These are phyloP conservation scores for Athalia cordata DNA, from an alignment of 2,888 invertebrate genomes.

Conservation along the genomic window DNA sequence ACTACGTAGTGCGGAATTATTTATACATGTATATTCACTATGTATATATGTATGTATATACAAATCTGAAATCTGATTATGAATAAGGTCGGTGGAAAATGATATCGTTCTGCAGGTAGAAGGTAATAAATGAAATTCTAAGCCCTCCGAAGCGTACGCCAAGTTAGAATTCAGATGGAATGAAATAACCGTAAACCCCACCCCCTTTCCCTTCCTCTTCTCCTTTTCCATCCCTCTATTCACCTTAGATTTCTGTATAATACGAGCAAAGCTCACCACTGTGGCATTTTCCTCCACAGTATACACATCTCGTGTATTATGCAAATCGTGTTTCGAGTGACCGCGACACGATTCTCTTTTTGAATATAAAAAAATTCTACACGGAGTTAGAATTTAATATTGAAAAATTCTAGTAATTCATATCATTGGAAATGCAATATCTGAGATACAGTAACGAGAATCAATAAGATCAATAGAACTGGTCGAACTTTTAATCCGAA, in stretches of 20 bases:
- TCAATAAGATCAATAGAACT: no score
- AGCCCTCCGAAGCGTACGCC: background rate
- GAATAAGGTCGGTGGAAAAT: slow-evolving; percentile 1
- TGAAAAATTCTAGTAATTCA: background rate
- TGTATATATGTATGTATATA: background rate
- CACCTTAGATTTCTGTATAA: slow-evolving; percentile 22
- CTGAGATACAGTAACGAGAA: no score
- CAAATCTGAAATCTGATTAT: background rate
- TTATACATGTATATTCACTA: no score
- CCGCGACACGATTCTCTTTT: background rate
- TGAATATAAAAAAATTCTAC: slow-evolving; percentile 11
- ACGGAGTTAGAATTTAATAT: background rate
- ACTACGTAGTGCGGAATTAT: no score
- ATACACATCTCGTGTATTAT: slow-evolving; percentile 5
- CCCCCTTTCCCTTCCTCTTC: background rate
- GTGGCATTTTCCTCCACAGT: background rate
- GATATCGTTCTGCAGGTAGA: background rate
- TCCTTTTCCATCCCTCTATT: background rate
- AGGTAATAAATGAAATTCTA: slow-evolving; percentile 25
- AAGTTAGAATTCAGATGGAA: slow-evolving; percentile 28
- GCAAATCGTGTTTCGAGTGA: slow-evolving; percentile 27
- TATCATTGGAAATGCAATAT: no score
- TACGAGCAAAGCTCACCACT: slow-evolving; percentile 10
- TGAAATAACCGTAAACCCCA: slow-evolving; percentile 30
- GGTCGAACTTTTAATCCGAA: no score